Evolutionary conservation across 2,888 invertebrate species (phyloP).

Genomic region (Standfussiana lucernea): DNA sequence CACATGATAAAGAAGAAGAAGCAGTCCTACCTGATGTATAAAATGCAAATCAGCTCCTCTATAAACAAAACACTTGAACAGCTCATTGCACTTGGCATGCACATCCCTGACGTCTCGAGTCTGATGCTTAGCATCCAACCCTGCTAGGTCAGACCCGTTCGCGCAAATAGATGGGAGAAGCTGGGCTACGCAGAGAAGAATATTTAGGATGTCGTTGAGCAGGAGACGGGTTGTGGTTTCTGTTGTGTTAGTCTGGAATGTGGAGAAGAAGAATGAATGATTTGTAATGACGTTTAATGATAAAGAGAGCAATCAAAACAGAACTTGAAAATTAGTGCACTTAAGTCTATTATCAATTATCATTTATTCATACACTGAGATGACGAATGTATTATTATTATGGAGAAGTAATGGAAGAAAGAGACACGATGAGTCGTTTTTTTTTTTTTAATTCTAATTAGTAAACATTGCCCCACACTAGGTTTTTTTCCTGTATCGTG

Average conservation of each 20-base stretch:
- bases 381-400: neutral
- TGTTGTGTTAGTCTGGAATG: conserved; percentile 92
- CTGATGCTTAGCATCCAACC: conserved; percentile 90
- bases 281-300: neutral
- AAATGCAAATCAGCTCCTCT: conserved; percentile 94
- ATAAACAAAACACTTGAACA: conserved; percentile 93
- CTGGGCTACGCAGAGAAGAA: conserved; percentile 94
- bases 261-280: neutral
- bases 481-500: too few species aligned
- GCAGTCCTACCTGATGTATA: conserved; percentile 95
- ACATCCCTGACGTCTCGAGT: conserved; percentile 94
- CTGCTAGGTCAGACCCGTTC: conserved; percentile 91
- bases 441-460: too few species aligned
- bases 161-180: conserved; percentile 93
- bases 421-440: too few species aligned
- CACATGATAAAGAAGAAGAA: too few species aligned
- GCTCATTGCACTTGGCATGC: conserved; percentile 95
- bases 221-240: conserved; percentile 88
- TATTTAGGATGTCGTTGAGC: conserved; percentile 94
- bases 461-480: too few species aligned
- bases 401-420: neutral
- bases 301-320: neutral
- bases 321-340: neutral
- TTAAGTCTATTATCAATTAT: neutral
- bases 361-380: neutral